Percentiles rank a stretch among this genome's conserved stretches.
These are phyloP conservation scores for Tautogolabrus adspersus DNA, from an alignment of 2,113 vertebrate genomes.

Conservation along the genomic window DNA sequence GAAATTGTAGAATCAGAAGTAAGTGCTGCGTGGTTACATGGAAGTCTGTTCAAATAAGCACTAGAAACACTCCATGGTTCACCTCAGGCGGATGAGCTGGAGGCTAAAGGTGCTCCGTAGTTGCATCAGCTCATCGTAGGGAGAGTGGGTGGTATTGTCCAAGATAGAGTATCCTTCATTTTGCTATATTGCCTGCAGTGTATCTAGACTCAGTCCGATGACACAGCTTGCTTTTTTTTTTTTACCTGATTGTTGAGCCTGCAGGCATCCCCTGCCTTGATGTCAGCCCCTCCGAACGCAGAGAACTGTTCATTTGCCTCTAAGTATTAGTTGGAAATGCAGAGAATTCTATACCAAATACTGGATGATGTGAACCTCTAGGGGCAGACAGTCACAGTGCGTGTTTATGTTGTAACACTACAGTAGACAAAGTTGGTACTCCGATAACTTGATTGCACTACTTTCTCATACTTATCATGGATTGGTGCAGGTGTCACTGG, in stretches of 20 bases:
- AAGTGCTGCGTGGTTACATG: slow-evolving; percentile 14
- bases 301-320: slow-evolving; percentile 26
- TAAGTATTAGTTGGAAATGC: slow-evolving; percentile 40
- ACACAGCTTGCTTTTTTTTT: slow-evolving; percentile 37
- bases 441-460: neutral
- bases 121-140: slow-evolving; percentile 39
- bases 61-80: slow-evolving; percentile 40
- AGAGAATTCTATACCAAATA: slow-evolving; percentile 45
- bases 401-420: slow-evolving; percentile 34
- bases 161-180: slow-evolving; percentile 49
- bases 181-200: slow-evolving; percentile 49
- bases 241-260: slow-evolving; percentile 58
- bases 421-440: slow-evolving; percentile 27
- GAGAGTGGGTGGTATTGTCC: slow-evolving; percentile 63
- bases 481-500: slow-evolving; percentile 18
- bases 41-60: slow-evolving; percentile 37
- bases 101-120: slow-evolving; percentile 55
- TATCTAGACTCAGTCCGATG: slow-evolving; percentile 54
- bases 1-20: slow-evolving; percentile 8
- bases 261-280: slow-evolving; percentile 46
- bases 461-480: slow-evolving; percentile 14
- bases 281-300: slow-evolving; percentile 52
- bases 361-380: slow-evolving; percentile 43
- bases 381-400: slow-evolving; percentile 14
- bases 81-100: slow-evolving; percentile 49